Evolutionary conservation across 2,888 invertebrate species (phyloP), one percentile per base, ranked within the genome.

Genomic region (Luffia ferchaultella): DNA sequence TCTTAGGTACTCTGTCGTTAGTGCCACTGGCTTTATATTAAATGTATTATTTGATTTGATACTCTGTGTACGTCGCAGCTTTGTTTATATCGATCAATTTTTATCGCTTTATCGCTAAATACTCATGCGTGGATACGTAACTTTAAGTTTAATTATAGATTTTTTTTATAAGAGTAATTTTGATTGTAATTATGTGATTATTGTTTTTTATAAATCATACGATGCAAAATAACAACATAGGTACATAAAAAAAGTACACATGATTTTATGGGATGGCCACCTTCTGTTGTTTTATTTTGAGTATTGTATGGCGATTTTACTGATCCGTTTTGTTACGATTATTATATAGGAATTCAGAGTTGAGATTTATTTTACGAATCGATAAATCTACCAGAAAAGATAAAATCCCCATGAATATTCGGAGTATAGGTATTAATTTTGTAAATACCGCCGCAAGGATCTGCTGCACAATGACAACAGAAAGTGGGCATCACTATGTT

Each of bases 71-170:
- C 18, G 41, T 18, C 75, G 82, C 83, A 83, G 83, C 83, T 82
- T 77, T 16, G 43, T 43, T 20, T 43, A 20, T 49, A 18, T 49
- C 65, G 78, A 83, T 73, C 78, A 82, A 80, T 64, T 65, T 70
- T 68, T 30, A 73, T 72, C 79, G 83, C 83, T 83, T 83, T 83
- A 83, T 68, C 69, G 79, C 79, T 76, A 43, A 83, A 83, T 83
- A 82, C 83, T 83, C 82, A 82, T 76, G 77, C 72, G 79, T 77
- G 76, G 70, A 80, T 78, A 77, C 74, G 68, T 79, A 72, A 71
- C 70, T 73, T 72, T 75, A 73, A 72, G 67, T 67, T 70, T 71
- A 68, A 68, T 69, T 64, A 62, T 69, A 72, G 71, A 55, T 58
- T 64, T 63, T 61, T 61, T 62, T 50, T n/a, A n/a, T n/a, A n/a